Conservation (phyloP, 2,113 vertebrate genomes). For the Origma solitaria region DNA sequence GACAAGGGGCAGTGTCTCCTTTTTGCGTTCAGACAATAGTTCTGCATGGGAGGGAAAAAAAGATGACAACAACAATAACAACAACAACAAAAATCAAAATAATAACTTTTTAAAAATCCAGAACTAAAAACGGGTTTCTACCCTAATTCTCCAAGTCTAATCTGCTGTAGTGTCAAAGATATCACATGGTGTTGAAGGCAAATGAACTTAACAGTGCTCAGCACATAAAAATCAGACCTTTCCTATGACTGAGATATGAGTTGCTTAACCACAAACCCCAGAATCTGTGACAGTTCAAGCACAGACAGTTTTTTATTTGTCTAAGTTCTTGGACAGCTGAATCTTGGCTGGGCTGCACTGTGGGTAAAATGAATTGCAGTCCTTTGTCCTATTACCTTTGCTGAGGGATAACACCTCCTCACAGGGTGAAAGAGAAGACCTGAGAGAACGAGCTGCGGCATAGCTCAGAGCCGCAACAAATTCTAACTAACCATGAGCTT, state of each 20-base stretch:
- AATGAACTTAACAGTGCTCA: not conserved
- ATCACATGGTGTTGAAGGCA: not conserved
- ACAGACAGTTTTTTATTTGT: not conserved
- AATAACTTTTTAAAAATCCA: no score
- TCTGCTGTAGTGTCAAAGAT: not conserved
- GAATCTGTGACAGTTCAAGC: not conserved
- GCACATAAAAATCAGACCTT: not conserved
- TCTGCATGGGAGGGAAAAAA: not conserved
- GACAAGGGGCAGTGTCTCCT: not conserved
- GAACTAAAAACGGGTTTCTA: accelerated
- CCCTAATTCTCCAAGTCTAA: not conserved
- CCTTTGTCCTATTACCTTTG: not conserved
- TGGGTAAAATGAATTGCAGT: not conserved
- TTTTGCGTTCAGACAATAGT: not conserved
- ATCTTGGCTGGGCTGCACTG: not conserved
- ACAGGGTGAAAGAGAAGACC: not conserved
- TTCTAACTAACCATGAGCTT: not conserved
- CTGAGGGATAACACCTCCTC: not conserved
- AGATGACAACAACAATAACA: not conserved
- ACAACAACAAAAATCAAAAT: not conserved
- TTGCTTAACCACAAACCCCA: not conserved
- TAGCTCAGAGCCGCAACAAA: not conserved
- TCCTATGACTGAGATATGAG: not conserved
- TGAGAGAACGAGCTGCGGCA: not conserved
- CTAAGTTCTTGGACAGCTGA: not conserved